These are phyloP conservation scores for Drosophila pseudoananassae DNA, from an alignment of 1,140 invertebrate species.

Conservation along the genomic window DNA sequence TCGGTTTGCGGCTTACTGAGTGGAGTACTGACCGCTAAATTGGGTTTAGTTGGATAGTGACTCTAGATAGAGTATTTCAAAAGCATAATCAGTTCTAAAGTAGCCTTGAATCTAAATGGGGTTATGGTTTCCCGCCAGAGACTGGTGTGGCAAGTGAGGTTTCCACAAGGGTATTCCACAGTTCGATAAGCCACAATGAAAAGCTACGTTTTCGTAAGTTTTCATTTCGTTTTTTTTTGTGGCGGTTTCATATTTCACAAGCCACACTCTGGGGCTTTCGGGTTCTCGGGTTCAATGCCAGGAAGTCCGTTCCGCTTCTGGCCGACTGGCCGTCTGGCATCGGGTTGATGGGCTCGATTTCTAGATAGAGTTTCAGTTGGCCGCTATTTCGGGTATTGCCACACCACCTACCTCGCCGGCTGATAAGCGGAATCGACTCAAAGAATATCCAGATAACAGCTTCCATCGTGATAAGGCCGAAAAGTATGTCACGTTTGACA, in stretches of 20 bases:
- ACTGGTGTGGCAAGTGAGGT: too few species aligned
- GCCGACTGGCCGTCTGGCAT: conserved; percentile 37
- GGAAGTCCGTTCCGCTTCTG: conserved; percentile 77
- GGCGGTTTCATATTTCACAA: conserved; percentile 68
- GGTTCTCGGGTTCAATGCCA: conserved; percentile 74
- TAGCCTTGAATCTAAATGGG: background rate
- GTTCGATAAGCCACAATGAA: conserved; percentile 3
- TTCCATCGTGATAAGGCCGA: conserved; percentile 60
- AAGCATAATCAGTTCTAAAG: conserved; percentile 15
- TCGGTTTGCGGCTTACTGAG: conserved; percentile 28
- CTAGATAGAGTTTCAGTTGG: conserved; percentile 42
- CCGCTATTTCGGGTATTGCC: conserved; percentile 12
- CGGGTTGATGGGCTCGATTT: conserved; percentile 61
- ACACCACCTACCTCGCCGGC: conserved; percentile 1
- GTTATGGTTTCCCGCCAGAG: background rate
- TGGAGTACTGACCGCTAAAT: conserved; percentile 17
- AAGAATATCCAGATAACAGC: conserved; percentile 53
- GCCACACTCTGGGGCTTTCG: conserved; percentile 42
- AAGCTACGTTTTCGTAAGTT: conserved; percentile 28
- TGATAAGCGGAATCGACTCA: conserved; percentile 41
- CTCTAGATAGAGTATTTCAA: conserved; percentile 4
- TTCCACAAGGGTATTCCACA: conserved; percentile 21
- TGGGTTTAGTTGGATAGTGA: conserved; percentile 8
- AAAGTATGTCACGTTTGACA: conserved; percentile 77
- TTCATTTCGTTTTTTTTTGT: conserved; percentile 42